phyloP scores from a whole-genome alignment of 2,113 vertebrate species.

The Cephalophus harveyi region DNA sequence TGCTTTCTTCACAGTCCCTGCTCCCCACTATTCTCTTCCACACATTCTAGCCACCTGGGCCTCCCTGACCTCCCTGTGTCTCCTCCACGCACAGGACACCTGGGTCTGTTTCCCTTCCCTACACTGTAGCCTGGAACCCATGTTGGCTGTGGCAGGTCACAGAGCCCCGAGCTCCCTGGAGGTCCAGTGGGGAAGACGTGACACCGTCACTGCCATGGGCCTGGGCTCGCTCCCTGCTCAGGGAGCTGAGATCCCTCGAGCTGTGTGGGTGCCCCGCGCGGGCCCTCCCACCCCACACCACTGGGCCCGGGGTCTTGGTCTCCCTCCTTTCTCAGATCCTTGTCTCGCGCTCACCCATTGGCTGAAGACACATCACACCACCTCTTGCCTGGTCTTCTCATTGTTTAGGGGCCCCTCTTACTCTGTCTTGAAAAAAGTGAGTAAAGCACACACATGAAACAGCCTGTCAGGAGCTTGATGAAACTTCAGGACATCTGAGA shows the following conservation, averaged over 20 bases:
- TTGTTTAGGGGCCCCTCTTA: background rate
- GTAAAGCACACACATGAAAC: background rate
- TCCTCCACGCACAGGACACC: background rate
- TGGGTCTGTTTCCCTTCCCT: background rate
- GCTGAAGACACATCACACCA: background rate
- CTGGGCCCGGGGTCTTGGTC: background rate
- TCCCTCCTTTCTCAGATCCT: background rate
- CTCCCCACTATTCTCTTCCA: background rate
- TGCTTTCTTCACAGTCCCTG: background rate
- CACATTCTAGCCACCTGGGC: background rate
- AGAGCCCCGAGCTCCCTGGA: background rate
- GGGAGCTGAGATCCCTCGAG: background rate
- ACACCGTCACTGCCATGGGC: background rate
- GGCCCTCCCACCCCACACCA: background rate
- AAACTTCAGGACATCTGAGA: background rate
- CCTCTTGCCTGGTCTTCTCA: background rate
- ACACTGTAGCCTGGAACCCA: too few species aligned
- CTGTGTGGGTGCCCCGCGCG: rapidly evolving
- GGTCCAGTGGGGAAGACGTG: background rate
- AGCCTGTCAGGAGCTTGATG: background rate
- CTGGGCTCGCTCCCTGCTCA: background rate
- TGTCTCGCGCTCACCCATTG: background rate
- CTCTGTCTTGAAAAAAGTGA: background rate
- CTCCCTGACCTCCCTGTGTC: background rate
- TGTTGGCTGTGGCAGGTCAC: rapidly evolving